phyloP scores from a whole-genome alignment of 1,140 invertebrate genomes.

The Arctopsyche grandis region DNA sequence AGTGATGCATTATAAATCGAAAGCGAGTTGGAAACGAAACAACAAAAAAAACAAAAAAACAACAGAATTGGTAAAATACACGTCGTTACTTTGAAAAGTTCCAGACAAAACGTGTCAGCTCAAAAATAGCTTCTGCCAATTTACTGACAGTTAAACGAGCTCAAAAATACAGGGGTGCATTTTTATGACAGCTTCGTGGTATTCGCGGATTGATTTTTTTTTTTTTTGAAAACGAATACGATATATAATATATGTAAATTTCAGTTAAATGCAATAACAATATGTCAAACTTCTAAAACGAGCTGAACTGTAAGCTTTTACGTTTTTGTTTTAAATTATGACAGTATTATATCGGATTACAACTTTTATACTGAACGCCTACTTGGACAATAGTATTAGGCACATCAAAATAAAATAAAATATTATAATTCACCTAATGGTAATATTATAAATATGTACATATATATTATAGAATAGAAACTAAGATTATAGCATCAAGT shows the following conservation, averaged over 20 bases:
- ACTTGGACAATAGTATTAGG: background rate
- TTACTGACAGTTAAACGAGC: slow-evolving; percentile 4
- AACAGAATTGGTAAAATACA: background rate
- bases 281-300: background rate
- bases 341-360: background rate
- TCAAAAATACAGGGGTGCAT: slow-evolving; percentile 10
- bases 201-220: no score
- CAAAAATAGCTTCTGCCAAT: slow-evolving; percentile 28
- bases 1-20: no score
- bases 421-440: no score
- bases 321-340: background rate
- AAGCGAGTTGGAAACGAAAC: no score
- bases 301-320: background rate
- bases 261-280: background rate
- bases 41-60: no score
- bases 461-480: no score
- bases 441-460: no score
- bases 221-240: background rate
- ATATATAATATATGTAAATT: background rate
- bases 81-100: slow-evolving; percentile 14
- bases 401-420: no score
- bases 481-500: no score
- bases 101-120: slow-evolving; percentile 28
- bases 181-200: background rate
- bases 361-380: background rate